Evolutionary conservation across 1,140 invertebrate species (phyloP), one percentile per base, ranked within the genome.

Genomic region (Mesaphorura yosii): DNA sequence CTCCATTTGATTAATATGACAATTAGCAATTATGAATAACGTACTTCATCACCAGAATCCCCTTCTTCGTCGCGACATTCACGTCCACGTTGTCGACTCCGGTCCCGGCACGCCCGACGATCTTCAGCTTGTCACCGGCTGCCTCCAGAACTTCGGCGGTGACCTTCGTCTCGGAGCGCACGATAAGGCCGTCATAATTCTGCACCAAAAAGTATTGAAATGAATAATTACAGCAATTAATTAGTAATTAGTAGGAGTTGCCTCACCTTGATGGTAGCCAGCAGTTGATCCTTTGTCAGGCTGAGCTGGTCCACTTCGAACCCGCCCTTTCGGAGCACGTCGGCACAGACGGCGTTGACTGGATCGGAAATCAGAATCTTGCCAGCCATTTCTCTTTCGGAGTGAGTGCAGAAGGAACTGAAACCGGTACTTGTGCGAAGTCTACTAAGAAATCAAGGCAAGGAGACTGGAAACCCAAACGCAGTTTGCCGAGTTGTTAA

Each of bases 11-110:
- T n/a, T n/a, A n/a, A n/a, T n/a, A n/a, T n/a, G n/a, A n/a, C n/a
- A n/a, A n/a, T n/a, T n/a, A n/a, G n/a, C n/a, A n/a, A n/a, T n/a
- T n/a, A n/a, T 42, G 17, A 42, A 51, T 20, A 12, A 72, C 79
- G 78, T 78, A 95, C 91, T 98, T 98, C 65, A 98, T 82, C 23
- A 98, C 94, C 54, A 93, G 75, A 55, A 97, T 77, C 59, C 90
- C 88, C 55, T 81, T 78, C 48, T 76, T 71, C 1, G 86, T 92
- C 5, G 94, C 93, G 37, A 87, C 82, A 31, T 76, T 69, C 38
- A 89, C 78, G 71, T 98, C 92, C 62, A 98, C 95, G 71, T 98
- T 98, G 70, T 98, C 94, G 0, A 97, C 89, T 15, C 94, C 95
- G 23, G 90, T 94, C 12, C 95, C 94, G 27, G 94, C 95, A 49